Evolutionary conservation across 2,113 vertebrate species (phyloP).

Genomic region (Percopsis transmontana): DNA sequence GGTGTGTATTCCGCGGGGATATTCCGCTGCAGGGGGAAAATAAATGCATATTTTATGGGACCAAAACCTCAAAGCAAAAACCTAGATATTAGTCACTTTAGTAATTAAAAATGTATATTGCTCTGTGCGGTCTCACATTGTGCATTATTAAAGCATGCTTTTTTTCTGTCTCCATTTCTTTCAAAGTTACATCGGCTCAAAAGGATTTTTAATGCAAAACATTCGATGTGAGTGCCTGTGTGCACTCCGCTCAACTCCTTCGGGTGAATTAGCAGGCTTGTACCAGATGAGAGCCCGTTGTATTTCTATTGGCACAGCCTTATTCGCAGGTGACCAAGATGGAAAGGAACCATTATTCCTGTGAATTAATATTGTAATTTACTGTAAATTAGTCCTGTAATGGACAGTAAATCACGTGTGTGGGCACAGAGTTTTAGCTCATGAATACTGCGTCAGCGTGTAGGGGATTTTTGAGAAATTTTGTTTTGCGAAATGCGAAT

Average conservation of each 20-base stretch:
- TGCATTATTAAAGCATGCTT: conserved; percentile 98
- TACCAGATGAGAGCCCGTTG: conserved; percentile 84
- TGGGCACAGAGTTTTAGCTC: background rate
- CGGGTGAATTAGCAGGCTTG: conserved; percentile 91
- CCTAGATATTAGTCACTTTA: conserved; percentile 99
- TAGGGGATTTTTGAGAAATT: too few species aligned
- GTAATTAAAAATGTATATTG: conserved; percentile 99
- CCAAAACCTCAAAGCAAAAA: conserved; percentile 99
- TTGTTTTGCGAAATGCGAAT: too few species aligned
- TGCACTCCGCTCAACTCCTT: conserved; percentile 88
- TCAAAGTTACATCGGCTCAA: conserved; percentile 94
- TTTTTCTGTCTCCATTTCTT: conserved; percentile 68
- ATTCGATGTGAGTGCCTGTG: conserved; percentile 84
- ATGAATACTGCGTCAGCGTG: too few species aligned
- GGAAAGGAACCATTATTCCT: background rate
- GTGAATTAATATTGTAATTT: conserved; percentile 13
- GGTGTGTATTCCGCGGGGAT: conserved; percentile 80
- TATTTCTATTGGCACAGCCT: conserved; percentile 53
- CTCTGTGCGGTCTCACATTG: conserved; percentile 89
- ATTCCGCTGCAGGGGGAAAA: conserved; percentile 91
- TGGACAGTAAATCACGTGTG: background rate
- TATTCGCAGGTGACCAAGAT: conserved; percentile 54
- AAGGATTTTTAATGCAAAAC: conserved; percentile 98
- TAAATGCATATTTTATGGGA: conserved; percentile 98
- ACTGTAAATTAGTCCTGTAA: conserved; percentile 12